These are phyloP conservation scores for Dendrocopos noguchii DNA, from an alignment of 2,113 vertebrate species.

Conservation along the genomic window DNA sequence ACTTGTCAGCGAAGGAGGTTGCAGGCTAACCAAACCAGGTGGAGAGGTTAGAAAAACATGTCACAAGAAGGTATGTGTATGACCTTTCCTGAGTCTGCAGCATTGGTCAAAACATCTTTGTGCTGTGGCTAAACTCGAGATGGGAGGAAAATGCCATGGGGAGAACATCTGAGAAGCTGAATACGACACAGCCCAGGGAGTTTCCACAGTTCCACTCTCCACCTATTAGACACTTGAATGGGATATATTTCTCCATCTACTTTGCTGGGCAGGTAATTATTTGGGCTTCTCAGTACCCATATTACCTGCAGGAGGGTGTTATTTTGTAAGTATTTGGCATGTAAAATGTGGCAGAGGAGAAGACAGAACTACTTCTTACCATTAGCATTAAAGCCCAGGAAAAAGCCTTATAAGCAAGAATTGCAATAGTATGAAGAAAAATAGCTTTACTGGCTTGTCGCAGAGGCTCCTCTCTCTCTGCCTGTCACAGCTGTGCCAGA, in stretches of 20 bases:
- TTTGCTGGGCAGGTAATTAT: constrained; percentile 12
- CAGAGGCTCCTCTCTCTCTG: background rate
- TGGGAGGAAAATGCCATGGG: constrained; percentile 48
- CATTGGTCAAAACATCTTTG: constrained; percentile 24
- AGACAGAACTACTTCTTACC: background rate
- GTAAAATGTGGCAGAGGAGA: background rate
- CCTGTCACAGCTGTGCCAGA: constrained; percentile 28
- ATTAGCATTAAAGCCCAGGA: background rate
- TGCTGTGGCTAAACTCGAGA: constrained; percentile 30
- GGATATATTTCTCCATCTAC: background rate
- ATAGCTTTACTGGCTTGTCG: background rate
- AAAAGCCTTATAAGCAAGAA: background rate
- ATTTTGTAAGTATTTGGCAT: background rate
- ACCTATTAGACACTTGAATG: background rate
- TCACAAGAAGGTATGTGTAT: constrained; percentile 25
- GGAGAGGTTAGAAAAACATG: constrained; percentile 62
- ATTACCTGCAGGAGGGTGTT: background rate
- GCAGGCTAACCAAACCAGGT: constrained; percentile 32
- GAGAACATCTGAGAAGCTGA: constrained; percentile 65
- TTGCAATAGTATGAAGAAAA: background rate
- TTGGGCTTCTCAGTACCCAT: background rate
- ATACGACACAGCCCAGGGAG: background rate
- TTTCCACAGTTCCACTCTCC: background rate
- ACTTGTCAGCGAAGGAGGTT: constrained; percentile 55
- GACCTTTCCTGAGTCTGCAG: constrained; percentile 47